Evolutionary conservation across 2,888 invertebrate species (phyloP), one percentile per base, ranked within the genome.

Genomic region (Drepanosiphum platanoidis): DNA sequence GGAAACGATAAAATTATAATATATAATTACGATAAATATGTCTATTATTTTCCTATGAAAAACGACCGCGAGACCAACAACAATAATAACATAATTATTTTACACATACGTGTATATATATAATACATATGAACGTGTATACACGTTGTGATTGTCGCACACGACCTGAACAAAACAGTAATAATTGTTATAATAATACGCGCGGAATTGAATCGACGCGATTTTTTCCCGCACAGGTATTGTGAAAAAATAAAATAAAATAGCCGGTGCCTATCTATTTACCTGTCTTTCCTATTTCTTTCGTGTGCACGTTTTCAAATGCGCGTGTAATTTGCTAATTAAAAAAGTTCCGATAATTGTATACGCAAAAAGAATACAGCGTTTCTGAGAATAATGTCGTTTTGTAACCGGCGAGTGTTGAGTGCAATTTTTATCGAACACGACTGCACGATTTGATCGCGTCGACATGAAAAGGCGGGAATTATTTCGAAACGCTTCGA

Each of bases 31-130:
- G 27, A n/a, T 61, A 61, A 27, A 64, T 64, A 64, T 64, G 64
- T 64, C 30, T 64, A 64, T 64, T 64, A 64, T 64, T 64, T 64
- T 64, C 64, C 64, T 64, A 27, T 64, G 64, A 27, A 64, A 64
- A 27, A 64, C 64, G 27, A 30, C 64, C 27, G 27, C 64, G 30
- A 8, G 27, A 27, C 52, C 52, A 18, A 52, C 22, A 52, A 52
- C 22, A 18, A 52, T 52, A 18, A 2, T 52, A 22, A 18, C 22
- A 39, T 39, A 39, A 39, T 39, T 39, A 9, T 39, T 39, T 4
- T 39, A 39, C 9, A 39, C 39, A 39, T n/a, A n/a, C n/a, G n/a
- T n/a, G n/a, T n/a, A n/a, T n/a, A n/a, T n/a, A n/a, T n/a, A n/a
- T n/a, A n/a, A n/a, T n/a, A n/a, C n/a, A n/a, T n/a, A n/a, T n/a